Evolutionary conservation across 1,140 invertebrate genomes (phyloP).

Genomic region (Mylabris phalerata): DNA sequence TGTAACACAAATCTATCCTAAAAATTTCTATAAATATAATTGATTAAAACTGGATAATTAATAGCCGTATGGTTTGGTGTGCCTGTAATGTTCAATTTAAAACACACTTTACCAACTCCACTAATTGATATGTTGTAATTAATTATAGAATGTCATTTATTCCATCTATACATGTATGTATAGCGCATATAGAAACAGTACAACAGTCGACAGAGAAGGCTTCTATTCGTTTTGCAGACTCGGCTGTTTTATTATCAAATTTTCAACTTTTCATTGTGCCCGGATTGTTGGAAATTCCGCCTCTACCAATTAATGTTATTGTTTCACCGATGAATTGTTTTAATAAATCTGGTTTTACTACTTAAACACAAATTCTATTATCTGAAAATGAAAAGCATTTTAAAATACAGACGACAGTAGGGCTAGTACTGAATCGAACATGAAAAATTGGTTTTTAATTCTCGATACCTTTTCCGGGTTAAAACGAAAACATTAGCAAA

Average conservation of each 20-base stretch:
- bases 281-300: conserved; percentile 8
- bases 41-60: conserved; percentile 31
- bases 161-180: not conserved
- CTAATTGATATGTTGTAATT: conserved; percentile 38
- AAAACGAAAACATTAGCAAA: too few relatives aligned
- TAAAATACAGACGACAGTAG: too few relatives aligned
- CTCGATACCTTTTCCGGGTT: too few relatives aligned
- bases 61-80: conserved; percentile 21
- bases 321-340: conserved; percentile 9
- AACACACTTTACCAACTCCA: conserved; percentile 27
- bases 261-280: conserved; percentile 25
- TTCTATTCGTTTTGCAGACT: conserved; percentile 25
- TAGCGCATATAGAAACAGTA: not conserved
- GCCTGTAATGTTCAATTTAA: conserved; percentile 26
- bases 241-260: conserved; percentile 34
- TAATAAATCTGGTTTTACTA: conserved; percentile 9
- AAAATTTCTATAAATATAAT: conserved; percentile 30
- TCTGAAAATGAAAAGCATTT: too few relatives aligned
- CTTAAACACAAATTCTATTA: conserved; percentile 2
- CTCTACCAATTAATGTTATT: conserved; percentile 15
- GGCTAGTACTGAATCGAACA: too few relatives aligned
- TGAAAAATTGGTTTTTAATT: too few relatives aligned
- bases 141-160: conserved; percentile 34
- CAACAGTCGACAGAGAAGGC: conserved; percentile 19
- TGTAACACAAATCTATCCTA: conserved; percentile 7